A percentile compares a stretch with the other conserved stretches of the same genome.
These are phyloP conservation scores for Mormyrus hasselquistii DNA, from an alignment of 2,797 vertebrate species.

Conservation along the genomic window DNA sequence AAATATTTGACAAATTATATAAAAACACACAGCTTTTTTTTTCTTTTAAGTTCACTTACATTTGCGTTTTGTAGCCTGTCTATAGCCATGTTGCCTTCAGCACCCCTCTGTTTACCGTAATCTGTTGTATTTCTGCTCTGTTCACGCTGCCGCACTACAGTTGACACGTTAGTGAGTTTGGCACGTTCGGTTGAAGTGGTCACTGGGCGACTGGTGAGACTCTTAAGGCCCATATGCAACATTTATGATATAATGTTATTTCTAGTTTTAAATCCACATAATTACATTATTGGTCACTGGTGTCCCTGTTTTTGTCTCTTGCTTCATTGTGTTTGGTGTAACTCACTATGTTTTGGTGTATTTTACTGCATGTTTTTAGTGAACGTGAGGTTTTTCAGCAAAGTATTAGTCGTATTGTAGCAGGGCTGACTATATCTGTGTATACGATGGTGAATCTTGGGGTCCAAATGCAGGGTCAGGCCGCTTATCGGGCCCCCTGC, in stretches of 20 bases:
- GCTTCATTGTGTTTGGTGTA: not conserved
- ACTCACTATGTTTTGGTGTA: not conserved
- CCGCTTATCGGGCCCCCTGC: not conserved
- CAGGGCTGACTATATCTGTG: not conserved
- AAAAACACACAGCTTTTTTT: not conserved
- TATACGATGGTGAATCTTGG: not conserved
- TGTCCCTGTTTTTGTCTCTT: not conserved
- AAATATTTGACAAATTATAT: not conserved
- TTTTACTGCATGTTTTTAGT: not conserved
- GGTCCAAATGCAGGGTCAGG: not conserved
- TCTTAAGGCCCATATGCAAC: not conserved
- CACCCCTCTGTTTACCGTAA: not conserved
- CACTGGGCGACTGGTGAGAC: not conserved
- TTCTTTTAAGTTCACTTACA: not conserved
- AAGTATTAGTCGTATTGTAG: not conserved
- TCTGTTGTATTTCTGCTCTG: not conserved
- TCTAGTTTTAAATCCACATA: not conserved
- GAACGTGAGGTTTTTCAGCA: not conserved
- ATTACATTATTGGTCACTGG: not conserved
- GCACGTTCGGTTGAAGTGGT: not conserved
- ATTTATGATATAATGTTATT: not conserved
- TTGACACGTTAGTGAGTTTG: not conserved
- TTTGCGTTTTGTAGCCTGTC: not conserved
- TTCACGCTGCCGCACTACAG: not conserved
- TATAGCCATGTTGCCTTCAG: not conserved